Conservation (phyloP, 2,888 invertebrate species). For the Lasioglossum vierecki region DNA sequence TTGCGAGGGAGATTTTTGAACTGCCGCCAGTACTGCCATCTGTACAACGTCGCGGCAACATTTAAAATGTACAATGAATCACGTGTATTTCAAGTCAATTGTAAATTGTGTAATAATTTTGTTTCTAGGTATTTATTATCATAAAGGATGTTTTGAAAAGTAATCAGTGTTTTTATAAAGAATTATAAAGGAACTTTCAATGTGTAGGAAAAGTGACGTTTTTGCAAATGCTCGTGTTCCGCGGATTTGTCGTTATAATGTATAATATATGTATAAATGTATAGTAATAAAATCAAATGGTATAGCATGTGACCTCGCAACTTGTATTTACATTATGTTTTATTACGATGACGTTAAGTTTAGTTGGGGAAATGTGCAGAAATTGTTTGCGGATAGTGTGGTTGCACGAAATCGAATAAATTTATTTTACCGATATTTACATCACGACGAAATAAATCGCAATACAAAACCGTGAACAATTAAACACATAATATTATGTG, state of each 20-base stretch:
- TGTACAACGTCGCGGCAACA: too few relatives aligned
- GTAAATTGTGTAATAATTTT: too few relatives aligned
- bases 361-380: not conserved
- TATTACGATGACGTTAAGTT: not conserved
- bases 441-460: slow-evolving; percentile 28
- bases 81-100: too few relatives aligned
- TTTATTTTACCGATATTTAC: slow-evolving; percentile 43
- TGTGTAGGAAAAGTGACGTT: slow-evolving; percentile 65
- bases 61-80: too few relatives aligned
- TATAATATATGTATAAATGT: not conserved
- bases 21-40: too few relatives aligned
- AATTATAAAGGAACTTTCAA: too few relatives aligned
- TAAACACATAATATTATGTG: slow-evolving; percentile 32
- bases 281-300: not conserved
- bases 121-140: too few relatives aligned
- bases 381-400: not conserved
- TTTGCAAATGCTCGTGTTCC: slow-evolving; percentile 84
- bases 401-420: slow-evolving; percentile 27
- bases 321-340: slow-evolving; percentile 45
- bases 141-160: too few relatives aligned
- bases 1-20: too few relatives aligned
- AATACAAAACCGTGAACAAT: slow-evolving; percentile 30
- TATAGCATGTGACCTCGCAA: not conserved
- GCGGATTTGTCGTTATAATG: slow-evolving; percentile 87
- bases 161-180: too few relatives aligned